Evolutionary conservation across 2,113 vertebrate genomes (phyloP).

Genomic region (Athene noctua): DNA sequence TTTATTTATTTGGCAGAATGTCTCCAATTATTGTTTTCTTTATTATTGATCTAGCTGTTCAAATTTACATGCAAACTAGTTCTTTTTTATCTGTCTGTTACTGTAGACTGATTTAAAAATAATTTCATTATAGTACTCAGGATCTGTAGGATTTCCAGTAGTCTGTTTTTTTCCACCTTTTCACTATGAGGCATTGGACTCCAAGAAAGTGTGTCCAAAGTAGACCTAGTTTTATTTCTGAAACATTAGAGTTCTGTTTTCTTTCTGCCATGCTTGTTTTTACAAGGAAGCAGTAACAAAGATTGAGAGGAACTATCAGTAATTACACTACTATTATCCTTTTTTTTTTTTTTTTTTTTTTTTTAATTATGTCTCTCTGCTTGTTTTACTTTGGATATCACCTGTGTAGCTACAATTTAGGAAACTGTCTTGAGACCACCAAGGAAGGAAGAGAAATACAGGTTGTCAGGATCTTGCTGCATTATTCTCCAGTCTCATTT

Average conservation of each 20-base stretch:
- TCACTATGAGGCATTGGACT: neutral
- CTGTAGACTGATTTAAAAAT: neutral
- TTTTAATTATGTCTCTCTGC: neutral
- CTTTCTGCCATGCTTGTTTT: neutral
- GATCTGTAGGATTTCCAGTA: neutral
- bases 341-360: too few relatives aligned
- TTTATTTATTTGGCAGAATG: neutral
- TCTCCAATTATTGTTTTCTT: neutral
- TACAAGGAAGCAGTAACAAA: neutral
- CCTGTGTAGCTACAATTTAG: conserved; percentile 20
- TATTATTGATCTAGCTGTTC: neutral
- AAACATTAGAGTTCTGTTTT: neutral
- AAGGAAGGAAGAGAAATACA: neutral
- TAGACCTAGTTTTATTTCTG: neutral
- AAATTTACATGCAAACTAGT: neutral
- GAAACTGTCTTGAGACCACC: neutral
- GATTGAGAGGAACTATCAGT: neutral
- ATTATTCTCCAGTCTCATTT: conserved; percentile 23
- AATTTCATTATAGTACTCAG: neutral
- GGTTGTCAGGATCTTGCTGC: neutral
- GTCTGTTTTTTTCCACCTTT: neutral
- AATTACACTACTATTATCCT: neutral
- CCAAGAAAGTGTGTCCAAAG: neutral
- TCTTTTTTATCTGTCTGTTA: neutral
- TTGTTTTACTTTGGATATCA: conserved; percentile 21